Base-by-base conservation (phyloP, 2,113 vertebrate genomes). In the Xiphorhynchus elegans region DNA sequence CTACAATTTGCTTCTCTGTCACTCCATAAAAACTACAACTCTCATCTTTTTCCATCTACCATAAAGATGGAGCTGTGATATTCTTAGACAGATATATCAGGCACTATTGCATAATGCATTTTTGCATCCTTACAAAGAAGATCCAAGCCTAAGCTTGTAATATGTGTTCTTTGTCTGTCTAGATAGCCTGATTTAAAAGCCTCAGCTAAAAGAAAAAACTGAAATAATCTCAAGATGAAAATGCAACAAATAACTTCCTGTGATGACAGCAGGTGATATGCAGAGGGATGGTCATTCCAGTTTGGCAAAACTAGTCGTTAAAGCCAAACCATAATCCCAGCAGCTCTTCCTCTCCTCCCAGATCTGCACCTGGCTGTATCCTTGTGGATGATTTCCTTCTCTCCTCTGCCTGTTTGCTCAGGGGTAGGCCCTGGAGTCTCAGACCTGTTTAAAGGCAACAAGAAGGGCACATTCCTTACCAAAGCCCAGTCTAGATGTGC, bases 1-100 rank as follows among this genome's bases (percentile, higher is more conserved):
- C 78, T 96, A 77, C 79, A 70, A 52, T 77, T 94, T 75, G n/a
- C n/a, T 93, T 24, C 69, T 86, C 67, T 60, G 62, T 85, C 50
- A 85, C 37, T 63, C 76, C 63, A 33, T 63, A 87, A 91, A 94
- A 93, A 62, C 62, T 63, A 56, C 89, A 86, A 58, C 64, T 81
- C 58, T 31, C 46, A 24, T 44, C 74, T 74, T 76, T 86, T 93
- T 52, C 62, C 37, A 64, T 90, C 68, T 60, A 2, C 87, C 69
- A 73, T 35, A 31, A 83, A 81, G 76, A 79, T 66, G 72, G 75
- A 93, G 55, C 82, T 76, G 78, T 3, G 46, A 58, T 89, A 40
- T 70, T 90, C 84, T 83, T 8, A 84, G 87, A 73, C 26, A 64
- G 60, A 86, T 91, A 78, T 31, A 89, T 80, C 81, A 87, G 52